Conservation (phyloP, 2,113 vertebrate species). For the Esox niger region DNA sequence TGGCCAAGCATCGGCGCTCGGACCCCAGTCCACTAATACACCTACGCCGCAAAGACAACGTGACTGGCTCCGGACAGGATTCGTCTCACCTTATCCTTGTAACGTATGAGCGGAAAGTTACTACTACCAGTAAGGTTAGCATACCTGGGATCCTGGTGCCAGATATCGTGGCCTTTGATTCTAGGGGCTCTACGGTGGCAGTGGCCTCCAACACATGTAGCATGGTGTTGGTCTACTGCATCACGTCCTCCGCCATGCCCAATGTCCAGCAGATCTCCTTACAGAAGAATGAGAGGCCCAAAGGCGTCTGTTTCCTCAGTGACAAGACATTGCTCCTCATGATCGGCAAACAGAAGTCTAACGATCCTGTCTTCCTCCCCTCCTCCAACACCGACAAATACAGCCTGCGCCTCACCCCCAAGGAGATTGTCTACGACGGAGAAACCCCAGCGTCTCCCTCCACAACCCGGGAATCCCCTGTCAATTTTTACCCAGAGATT, state of each 20-base stretch:
- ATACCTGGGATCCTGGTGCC: slow-evolving; percentile 93
- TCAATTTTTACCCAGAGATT: slow-evolving; percentile 61
- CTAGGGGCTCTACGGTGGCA: slow-evolving; percentile 75
- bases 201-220: slow-evolving; percentile 91
- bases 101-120: slow-evolving; percentile 84
- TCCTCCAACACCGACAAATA: slow-evolving; percentile 91
- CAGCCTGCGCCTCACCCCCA: slow-evolving; percentile 74
- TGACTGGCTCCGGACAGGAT: slow-evolving; percentile 85
- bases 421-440: slow-evolving; percentile 74
- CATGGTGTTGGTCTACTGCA: slow-evolving; percentile 84
- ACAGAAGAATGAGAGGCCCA: slow-evolving; percentile 85
- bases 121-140: slow-evolving; percentile 82
- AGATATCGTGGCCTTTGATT: slow-evolving; percentile 87
- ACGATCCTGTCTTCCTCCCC: slow-evolving; percentile 84
- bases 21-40: slow-evolving; percentile 82
- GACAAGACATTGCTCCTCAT: slow-evolving; percentile 84
- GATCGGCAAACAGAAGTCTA: slow-evolving; percentile 85
- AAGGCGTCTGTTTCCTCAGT: slow-evolving; percentile 89
- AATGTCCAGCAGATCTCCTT: slow-evolving; percentile 89
- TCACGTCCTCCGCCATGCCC: slow-evolving; percentile 79
- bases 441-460: slow-evolving; percentile 43
- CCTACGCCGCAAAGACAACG: slow-evolving; percentile 77
- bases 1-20: slow-evolving; percentile 69
- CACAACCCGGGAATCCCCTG: slow-evolving; percentile 47
- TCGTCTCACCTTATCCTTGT: slow-evolving; percentile 90